Conservation (phyloP, 2,113 vertebrate genomes). For the Cricetomys ansorgei region DNA sequence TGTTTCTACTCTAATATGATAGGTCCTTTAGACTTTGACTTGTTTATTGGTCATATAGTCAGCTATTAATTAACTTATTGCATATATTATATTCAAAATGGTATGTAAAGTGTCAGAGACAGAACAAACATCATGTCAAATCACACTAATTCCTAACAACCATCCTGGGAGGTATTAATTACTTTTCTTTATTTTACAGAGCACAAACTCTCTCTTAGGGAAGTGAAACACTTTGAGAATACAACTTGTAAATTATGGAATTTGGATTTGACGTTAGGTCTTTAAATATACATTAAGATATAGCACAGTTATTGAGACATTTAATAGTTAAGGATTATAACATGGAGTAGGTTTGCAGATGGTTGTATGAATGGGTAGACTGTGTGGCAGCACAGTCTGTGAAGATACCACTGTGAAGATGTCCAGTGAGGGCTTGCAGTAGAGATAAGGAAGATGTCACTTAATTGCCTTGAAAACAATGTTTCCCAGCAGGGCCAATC, state of each 20-base stretch:
- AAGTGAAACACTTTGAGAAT: not conserved
- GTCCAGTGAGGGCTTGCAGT: not conserved
- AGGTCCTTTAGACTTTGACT: not conserved
- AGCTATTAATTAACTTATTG: not conserved
- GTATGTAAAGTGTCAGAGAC: not conserved
- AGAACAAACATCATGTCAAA: not conserved
- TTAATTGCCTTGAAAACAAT: not conserved
- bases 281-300: not conserved
- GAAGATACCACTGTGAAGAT: not conserved
- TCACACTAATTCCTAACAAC: not conserved
- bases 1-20: not conserved
- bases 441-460: not conserved
- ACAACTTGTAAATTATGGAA: not conserved
- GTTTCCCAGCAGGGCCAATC: not conserved
- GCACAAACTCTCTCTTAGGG: not conserved
- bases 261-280: not conserved
- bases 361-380: not conserved
- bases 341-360: not conserved
- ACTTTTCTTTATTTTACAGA: constrained; percentile 27
- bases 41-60: not conserved
- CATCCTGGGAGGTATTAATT: not conserved
- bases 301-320: not conserved
- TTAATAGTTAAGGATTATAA: not conserved
- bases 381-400: not conserved
- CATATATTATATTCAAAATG: not conserved